Percentiles rank a stretch among this genome's conserved stretches.
Evolutionary conservation across 2,797 vertebrate genomes (phyloP).

Genomic region (Sebastolobus altivelis): DNA sequence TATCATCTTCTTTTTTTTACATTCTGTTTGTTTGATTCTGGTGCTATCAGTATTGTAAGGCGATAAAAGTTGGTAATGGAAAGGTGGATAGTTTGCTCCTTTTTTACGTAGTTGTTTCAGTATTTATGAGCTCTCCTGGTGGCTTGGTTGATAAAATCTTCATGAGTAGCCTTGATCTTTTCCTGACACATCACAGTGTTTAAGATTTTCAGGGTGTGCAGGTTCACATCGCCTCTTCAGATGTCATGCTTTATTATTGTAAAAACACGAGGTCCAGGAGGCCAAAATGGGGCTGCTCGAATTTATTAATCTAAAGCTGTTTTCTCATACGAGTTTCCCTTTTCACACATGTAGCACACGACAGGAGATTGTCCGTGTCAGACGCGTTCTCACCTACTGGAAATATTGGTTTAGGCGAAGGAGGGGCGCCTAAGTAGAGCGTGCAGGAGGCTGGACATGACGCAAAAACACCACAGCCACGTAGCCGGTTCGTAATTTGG

Average conservation of each 20-base stretch:
- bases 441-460: neutral
- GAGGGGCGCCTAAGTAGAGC: neutral
- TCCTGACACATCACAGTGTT: slow-evolving; percentile 6
- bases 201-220: neutral
- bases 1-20: neutral
- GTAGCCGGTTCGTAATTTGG: neutral
- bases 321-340: neutral
- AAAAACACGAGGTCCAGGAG: neutral
- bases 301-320: neutral
- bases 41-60: neutral
- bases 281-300: neutral
- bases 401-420: neutral
- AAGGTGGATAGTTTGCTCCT: neutral
- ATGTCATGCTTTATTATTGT: slow-evolving; percentile 8
- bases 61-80: neutral
- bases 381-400: neutral
- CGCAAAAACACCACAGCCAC: neutral
- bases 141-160: slow-evolving; percentile 19
- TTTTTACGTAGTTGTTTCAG: neutral
- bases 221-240: neutral
- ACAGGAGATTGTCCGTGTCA: neutral
- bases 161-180: neutral
- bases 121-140: slow-evolving; percentile 33
- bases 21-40: neutral
- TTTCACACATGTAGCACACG: neutral